These are phyloP conservation scores for Apteryx owenii DNA, from an alignment of 2,113 vertebrate genomes.

Conservation along the genomic window DNA sequence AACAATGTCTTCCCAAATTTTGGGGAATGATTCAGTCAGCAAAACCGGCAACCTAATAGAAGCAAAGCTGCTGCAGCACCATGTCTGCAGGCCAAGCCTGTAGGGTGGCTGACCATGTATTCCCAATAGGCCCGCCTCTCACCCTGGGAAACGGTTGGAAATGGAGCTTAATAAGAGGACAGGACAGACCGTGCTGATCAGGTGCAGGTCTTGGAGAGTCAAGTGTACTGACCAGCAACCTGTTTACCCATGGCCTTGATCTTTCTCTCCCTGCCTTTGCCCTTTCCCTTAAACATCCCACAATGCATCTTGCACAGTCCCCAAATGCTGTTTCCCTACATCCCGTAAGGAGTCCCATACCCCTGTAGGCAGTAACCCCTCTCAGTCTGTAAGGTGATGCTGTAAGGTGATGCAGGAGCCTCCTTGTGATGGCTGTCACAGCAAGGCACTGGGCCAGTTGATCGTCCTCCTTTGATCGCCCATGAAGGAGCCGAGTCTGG, in stretches of 20 bases:
- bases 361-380: background rate
- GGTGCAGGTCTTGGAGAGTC: no score
- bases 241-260: background rate
- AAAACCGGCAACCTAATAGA: no score
- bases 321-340: background rate
- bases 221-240: no score
- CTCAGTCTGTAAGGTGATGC: background rate
- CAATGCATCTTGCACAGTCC: background rate
- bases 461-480: background rate
- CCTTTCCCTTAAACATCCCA: background rate
- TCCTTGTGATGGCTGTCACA: background rate
- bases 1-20: no score
- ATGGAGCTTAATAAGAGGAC: no score
- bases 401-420: background rate
- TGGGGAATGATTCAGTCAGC: no score
- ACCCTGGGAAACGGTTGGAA: no score
- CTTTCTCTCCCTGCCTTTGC: background rate
- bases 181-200: no score
- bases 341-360: background rate
- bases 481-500: background rate
- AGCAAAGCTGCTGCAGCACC: no score
- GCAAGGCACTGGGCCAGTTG: accelerated
- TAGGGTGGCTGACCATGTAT: no score
- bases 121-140: no score
- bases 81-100: no score